Conservation (phyloP, 2,888 invertebrate species). For the Phragmatobia fuliginosa region DNA sequence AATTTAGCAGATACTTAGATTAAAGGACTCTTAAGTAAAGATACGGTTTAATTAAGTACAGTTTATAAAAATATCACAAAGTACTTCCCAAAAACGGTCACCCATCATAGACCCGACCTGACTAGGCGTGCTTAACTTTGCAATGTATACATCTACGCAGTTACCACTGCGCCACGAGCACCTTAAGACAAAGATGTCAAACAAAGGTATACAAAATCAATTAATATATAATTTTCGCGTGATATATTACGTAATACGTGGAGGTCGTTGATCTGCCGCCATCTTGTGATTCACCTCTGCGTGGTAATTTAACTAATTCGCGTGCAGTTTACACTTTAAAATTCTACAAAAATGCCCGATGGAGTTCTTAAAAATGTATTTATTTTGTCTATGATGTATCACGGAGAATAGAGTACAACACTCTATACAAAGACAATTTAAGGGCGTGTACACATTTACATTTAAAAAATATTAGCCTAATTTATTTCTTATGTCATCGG, state of each 20-base stretch:
- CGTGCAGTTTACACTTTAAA: not conserved
- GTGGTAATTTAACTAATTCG: not conserved
- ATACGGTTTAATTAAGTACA: too few relatives aligned
- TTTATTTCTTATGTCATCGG: too few relatives aligned
- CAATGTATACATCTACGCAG: too few relatives aligned
- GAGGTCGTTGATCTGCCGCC: constrained; percentile 38
- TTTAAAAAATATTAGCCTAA: too few relatives aligned
- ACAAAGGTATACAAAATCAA: not conserved
- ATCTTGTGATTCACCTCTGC: constrained; percentile 39
- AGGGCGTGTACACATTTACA: not conserved
- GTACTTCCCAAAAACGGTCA: too few relatives aligned
- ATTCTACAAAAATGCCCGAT: not conserved
- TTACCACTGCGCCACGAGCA: too few relatives aligned
- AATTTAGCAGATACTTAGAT: too few relatives aligned
- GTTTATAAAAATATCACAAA: too few relatives aligned
- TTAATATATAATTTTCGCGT: constrained; percentile 14
- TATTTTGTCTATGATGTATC: not conserved
- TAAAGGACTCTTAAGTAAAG: too few relatives aligned
- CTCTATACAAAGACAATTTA: not conserved
- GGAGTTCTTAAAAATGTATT: not conserved
- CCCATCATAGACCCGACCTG: too few relatives aligned
- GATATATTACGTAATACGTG: constrained; percentile 25
- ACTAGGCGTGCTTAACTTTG: too few relatives aligned
- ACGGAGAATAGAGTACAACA: not conserved
- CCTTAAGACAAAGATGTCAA: not conserved